These are phyloP conservation scores for Trimorus sp. DNA, from an alignment of 2,888 invertebrate species.

Conservation along the genomic window DNA sequence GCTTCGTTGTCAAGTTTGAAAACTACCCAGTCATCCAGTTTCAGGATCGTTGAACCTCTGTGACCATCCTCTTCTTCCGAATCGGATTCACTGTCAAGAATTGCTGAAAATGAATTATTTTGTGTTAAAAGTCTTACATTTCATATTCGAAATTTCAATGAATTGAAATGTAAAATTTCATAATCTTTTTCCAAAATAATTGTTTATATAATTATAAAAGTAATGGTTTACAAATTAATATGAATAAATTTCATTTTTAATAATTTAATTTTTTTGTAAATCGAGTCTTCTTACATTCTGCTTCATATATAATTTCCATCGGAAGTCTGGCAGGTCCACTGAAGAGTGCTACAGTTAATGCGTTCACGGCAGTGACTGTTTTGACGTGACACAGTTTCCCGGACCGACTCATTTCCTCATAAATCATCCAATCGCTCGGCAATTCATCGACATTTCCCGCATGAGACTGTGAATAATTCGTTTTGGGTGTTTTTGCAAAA, in stretches of 20 bases:
- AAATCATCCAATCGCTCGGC: constrained; percentile 92
- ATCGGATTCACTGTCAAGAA: constrained; percentile 81
- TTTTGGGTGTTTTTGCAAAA: constrained; percentile 75
- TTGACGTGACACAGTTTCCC: constrained; percentile 88
- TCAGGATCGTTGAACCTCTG: constrained; percentile 83
- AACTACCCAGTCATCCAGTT: constrained; percentile 89
- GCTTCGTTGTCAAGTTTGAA: constrained; percentile 87
- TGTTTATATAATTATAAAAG: no score
- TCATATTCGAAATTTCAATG: no score
- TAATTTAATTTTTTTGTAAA: no score
- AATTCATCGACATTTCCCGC: constrained; percentile 81
- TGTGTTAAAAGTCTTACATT: no score
- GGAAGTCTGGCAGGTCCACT: constrained; percentile 87
- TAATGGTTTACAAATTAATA: no score
- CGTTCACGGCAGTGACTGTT: constrained; percentile 91
- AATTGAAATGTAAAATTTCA: no score
- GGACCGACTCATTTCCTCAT: constrained; percentile 91
- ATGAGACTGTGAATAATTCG: constrained; percentile 77
- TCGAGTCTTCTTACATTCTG: constrained; percentile 76
- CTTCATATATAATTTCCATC: constrained; percentile 80
- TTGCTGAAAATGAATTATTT: constrained; percentile 67
- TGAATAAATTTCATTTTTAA: no score
- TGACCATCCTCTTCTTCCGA: constrained; percentile 83
- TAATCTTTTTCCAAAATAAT: no score
- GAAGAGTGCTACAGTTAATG: constrained; percentile 90